These are phyloP conservation scores for Notamacropus eugenii DNA, from an alignment of 2,797 vertebrate genomes.

Conservation along the genomic window DNA sequence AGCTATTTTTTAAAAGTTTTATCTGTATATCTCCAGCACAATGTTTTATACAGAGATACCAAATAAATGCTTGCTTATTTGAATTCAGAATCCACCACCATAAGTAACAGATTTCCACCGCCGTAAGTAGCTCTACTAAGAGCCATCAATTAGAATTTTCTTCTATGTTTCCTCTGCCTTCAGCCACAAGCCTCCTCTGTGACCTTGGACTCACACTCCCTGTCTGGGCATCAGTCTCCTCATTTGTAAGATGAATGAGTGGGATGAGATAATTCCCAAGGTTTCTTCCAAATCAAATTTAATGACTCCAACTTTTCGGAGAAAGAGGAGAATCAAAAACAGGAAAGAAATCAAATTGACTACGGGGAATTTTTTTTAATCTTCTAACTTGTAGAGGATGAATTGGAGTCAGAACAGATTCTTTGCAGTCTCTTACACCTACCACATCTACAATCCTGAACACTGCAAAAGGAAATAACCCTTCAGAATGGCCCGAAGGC, in stretches of 20 bases:
- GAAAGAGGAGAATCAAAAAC: background rate
- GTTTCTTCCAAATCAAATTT: background rate
- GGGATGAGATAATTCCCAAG: background rate
- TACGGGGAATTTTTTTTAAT: background rate
- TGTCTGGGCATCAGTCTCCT: background rate
- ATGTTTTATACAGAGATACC: background rate
- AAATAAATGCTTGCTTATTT: background rate
- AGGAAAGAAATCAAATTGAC: background rate
- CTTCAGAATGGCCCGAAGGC: background rate
- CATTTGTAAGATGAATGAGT: background rate
- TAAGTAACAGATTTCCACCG: background rate
- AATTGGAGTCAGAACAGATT: background rate
- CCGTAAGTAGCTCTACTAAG: background rate
- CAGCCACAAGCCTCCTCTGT: background rate
- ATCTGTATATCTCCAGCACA: background rate
- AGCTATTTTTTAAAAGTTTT: background rate
- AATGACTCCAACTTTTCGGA: background rate
- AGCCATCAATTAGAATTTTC: background rate
- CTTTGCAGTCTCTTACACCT: background rate
- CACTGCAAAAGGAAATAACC: background rate
- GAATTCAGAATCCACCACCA: background rate
- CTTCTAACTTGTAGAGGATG: background rate
- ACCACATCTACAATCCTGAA: background rate
- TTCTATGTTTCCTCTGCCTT: background rate
- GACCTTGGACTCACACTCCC: background rate